Evolutionary conservation across 2,888 invertebrate genomes (phyloP).

Genomic region (Metallyticus violacea): DNA sequence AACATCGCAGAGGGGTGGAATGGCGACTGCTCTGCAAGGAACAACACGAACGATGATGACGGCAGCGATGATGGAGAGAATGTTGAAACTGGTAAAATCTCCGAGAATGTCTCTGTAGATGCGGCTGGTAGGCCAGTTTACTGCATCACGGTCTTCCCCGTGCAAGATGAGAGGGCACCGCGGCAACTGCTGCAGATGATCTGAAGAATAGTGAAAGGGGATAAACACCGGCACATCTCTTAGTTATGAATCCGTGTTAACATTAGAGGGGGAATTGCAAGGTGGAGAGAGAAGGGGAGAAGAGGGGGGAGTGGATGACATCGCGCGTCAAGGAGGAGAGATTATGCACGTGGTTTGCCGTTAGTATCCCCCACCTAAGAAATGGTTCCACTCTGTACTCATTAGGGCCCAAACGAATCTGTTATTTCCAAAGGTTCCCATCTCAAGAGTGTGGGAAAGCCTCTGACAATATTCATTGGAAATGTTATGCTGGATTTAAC

Average conservation of each 20-base stretch:
- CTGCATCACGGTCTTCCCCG: not conserved
- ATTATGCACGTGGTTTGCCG: not conserved
- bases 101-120: not conserved
- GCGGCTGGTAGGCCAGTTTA: not conserved
- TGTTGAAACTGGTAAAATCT: not conserved
- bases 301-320: not conserved
- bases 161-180: not conserved
- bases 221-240: not conserved
- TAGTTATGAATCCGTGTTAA: not conserved
- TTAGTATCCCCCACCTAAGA: not conserved
- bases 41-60: not conserved
- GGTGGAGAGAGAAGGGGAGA: not conserved
- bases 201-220: not conserved
- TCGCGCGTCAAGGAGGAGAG: not conserved
- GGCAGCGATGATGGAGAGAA: not conserved
- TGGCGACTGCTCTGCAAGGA: constrained; percentile 14
- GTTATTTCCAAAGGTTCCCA: too few species aligned
- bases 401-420: too few species aligned
- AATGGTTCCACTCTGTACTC: not conserved
- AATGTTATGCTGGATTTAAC: too few species aligned
- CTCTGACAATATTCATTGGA: too few species aligned
- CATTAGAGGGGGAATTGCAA: not conserved
- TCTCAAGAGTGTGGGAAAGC: too few species aligned
- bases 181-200: not conserved
- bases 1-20: constrained; percentile 65